Evolutionary conservation across 1,140 invertebrate species (phyloP).

Genomic region (Drosophila pachea): DNA sequence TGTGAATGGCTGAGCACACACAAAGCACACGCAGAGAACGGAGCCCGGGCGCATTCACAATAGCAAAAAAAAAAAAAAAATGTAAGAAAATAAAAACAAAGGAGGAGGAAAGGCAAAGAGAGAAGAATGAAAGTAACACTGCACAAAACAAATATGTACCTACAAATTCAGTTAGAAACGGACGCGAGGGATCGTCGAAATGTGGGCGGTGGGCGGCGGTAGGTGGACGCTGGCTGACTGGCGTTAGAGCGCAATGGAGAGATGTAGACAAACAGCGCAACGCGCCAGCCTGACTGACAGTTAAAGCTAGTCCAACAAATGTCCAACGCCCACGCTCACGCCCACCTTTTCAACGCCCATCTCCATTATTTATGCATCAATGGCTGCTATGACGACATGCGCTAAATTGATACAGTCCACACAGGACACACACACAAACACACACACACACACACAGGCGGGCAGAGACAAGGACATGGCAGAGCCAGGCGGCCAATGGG

Average conservation of each 20-base stretch:
- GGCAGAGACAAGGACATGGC: slow-evolving; percentile 54
- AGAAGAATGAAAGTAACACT: slow-evolving; percentile 43
- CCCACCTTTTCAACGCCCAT: slow-evolving; percentile 8
- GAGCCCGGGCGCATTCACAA: background rate
- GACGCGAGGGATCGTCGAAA: slow-evolving; percentile 27
- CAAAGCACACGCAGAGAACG: slow-evolving; percentile 33
- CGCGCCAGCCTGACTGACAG: slow-evolving; percentile 61
- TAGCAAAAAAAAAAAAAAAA: background rate
- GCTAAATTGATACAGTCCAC: slow-evolving; percentile 74
- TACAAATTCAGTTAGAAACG: slow-evolving; percentile 65
- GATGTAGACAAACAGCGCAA: slow-evolving; percentile 34
- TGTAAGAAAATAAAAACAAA: slow-evolving; percentile 9
- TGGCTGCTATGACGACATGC: slow-evolving; percentile 75
- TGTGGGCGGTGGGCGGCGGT: background rate
- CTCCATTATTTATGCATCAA: slow-evolving; percentile 75
- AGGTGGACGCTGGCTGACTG: too few relatives aligned
- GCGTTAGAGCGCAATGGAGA: slow-evolving; percentile 9
- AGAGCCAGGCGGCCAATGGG: background rate
- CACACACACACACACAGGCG: too few relatives aligned
- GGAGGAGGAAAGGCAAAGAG: slow-evolving; percentile 18
- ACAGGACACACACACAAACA: too few relatives aligned
- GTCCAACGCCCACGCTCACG: slow-evolving; percentile 4
- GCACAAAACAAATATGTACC: slow-evolving; percentile 48
- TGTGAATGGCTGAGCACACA: slow-evolving; percentile 51
- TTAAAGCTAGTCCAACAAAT: slow-evolving; percentile 67